Percentiles rank a stretch among this genome's conserved stretches.
These are phyloP conservation scores for Pitangus sulphuratus DNA, from an alignment of 2,797 vertebrate genomes.

Conservation along the genomic window DNA sequence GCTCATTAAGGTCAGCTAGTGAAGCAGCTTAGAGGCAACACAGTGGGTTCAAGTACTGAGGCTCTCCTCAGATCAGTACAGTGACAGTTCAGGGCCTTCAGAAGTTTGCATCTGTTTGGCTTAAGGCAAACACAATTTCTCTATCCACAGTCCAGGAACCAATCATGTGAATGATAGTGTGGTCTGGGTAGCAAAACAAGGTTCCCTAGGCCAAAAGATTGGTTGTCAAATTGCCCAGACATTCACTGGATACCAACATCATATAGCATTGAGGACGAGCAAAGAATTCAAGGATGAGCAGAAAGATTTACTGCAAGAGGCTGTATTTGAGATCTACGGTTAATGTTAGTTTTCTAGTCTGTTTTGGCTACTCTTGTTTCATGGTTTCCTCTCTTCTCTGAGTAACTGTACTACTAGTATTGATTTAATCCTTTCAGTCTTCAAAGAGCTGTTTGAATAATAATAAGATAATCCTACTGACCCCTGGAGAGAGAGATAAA, in stretches of 20 bases:
- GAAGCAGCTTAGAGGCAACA: not conserved
- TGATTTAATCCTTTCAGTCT: slow-evolving; percentile 18
- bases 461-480: not conserved
- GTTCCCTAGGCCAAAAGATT: not conserved
- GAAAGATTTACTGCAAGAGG: not conserved
- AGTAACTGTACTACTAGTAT: not conserved
- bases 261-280: not conserved
- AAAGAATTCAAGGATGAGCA: rapidly evolving
- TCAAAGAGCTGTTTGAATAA: not conserved
- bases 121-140: not conserved
- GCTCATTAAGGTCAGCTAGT: not conserved
- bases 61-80: not conserved
- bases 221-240: not conserved
- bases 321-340: not conserved
- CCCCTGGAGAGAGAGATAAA: not conserved
- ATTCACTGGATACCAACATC: not conserved
- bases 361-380: not conserved
- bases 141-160: not conserved
- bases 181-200: not conserved
- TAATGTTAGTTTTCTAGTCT: not conserved
- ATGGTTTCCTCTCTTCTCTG: not conserved
- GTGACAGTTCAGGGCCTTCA: not conserved
- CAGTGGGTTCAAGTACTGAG: not conserved
- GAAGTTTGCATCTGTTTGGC: not conserved
- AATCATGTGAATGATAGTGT: rapidly evolving